Evolutionary conservation across 2,113 vertebrate species (phyloP).

Genomic region (Melanotaenia duboulayi): DNA sequence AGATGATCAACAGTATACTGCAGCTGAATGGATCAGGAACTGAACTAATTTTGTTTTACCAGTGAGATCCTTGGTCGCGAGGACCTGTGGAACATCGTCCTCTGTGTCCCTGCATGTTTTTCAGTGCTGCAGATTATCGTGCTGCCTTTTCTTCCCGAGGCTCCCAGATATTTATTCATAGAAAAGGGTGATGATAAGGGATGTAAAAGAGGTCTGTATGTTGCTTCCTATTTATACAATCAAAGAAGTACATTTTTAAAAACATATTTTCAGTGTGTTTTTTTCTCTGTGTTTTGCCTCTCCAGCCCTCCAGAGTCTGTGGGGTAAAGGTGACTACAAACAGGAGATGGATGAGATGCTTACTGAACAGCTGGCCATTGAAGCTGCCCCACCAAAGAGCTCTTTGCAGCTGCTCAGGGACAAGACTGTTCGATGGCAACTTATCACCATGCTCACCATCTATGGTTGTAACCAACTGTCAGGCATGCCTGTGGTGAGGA

Average conservation of each 20-base stretch:
- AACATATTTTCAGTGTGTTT: background rate
- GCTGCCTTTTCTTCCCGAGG: slow-evolving; percentile 81
- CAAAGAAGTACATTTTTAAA: background rate
- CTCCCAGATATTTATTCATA: slow-evolving; percentile 82
- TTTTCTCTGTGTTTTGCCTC: background rate
- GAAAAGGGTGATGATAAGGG: slow-evolving; percentile 74
- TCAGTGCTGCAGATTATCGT: slow-evolving; percentile 64
- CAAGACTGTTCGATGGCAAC: slow-evolving; percentile 79
- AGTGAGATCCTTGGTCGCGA: slow-evolving; percentile 81
- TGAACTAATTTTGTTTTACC: slow-evolving; percentile 1
- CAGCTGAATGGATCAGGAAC: background rate
- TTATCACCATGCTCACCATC: slow-evolving; percentile 80
- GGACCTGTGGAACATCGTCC: slow-evolving; percentile 78
- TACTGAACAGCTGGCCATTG: slow-evolving; percentile 79
- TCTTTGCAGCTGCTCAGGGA: slow-evolving; percentile 81
- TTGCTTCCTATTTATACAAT: background rate
- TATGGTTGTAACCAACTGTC: slow-evolving; percentile 84
- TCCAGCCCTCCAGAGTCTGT: slow-evolving; percentile 81
- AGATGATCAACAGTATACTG: background rate
- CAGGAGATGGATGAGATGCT: slow-evolving; percentile 86
- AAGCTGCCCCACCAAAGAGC: slow-evolving; percentile 62
- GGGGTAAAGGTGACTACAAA: slow-evolving; percentile 80
- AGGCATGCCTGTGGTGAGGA: slow-evolving; percentile 84
- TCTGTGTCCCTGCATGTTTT: slow-evolving; percentile 69
- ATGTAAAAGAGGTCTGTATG: slow-evolving; percentile 77